phyloP scores from a whole-genome alignment of 64 coral and sea anemone species.

The Actinia equina region DNA sequence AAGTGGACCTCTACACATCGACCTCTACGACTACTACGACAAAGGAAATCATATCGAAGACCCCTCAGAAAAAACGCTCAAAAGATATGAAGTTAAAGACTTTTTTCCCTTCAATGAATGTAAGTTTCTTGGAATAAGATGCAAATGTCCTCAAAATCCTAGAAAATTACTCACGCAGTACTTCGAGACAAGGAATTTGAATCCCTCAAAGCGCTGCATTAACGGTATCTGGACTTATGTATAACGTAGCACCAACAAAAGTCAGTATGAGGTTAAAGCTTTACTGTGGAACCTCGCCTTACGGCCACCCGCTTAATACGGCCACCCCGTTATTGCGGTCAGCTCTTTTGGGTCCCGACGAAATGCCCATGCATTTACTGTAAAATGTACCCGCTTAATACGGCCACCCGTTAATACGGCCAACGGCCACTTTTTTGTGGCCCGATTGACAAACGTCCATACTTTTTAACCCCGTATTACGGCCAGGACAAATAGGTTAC shows the following conservation, averaged over 20 bases:
- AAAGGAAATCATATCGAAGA: slow-evolving; percentile 52
- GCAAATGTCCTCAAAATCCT: slow-evolving; percentile 56
- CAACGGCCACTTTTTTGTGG: too few relatives aligned
- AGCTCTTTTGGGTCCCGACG: too few relatives aligned
- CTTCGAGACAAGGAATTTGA: slow-evolving; percentile 35
- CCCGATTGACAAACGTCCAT: too few relatives aligned
- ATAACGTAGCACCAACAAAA: background rate
- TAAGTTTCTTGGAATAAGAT: slow-evolving; percentile 56
- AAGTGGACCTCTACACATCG: slow-evolving; percentile 44
- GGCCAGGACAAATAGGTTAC: too few relatives aligned
- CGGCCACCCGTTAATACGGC: too few relatives aligned
- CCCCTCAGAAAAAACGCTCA: slow-evolving; percentile 37
- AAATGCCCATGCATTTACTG: too few relatives aligned
- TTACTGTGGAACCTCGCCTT: too few relatives aligned
- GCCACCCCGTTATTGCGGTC: too few relatives aligned
- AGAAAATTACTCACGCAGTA: slow-evolving; percentile 47
- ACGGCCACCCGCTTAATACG: too few relatives aligned
- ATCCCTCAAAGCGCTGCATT: background rate
- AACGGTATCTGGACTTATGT: background rate
- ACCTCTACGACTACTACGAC: slow-evolving; percentile 70
- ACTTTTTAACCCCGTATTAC: too few relatives aligned
- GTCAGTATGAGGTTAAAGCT: too few relatives aligned
- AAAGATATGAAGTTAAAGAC: slow-evolving; percentile 58
- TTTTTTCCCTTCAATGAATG: slow-evolving; percentile 73
- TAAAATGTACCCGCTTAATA: too few relatives aligned